phyloP scores from a whole-genome alignment of 2,797 vertebrate species.

The Rhinoraja longicauda region DNA sequence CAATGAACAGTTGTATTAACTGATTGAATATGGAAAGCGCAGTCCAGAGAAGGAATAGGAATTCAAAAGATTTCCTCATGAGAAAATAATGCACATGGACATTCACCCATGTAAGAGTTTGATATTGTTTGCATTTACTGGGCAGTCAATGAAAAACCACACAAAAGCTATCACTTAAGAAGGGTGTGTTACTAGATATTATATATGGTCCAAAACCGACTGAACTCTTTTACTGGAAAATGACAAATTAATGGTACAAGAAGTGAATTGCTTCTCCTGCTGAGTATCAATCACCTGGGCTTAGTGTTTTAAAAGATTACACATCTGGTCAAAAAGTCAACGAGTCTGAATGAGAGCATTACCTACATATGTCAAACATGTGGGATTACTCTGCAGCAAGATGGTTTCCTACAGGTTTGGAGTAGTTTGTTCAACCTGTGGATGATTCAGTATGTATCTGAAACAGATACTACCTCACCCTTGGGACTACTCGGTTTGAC shows the following conservation, averaged over 20 bases:
- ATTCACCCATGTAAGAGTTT: background rate
- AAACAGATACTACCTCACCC: slow-evolving; percentile 10
- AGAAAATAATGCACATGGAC: background rate
- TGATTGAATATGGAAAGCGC: background rate
- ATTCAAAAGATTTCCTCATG: background rate
- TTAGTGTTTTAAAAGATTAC: slow-evolving; percentile 10
- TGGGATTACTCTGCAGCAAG: background rate
- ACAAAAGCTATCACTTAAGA: background rate
- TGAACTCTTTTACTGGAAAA: background rate
- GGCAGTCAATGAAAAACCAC: background rate
- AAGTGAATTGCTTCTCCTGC: slow-evolving; percentile 1
- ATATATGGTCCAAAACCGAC: background rate
- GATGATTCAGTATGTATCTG: background rate
- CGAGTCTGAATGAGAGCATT: background rate
- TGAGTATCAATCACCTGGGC: background rate
- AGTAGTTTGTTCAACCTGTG: background rate
- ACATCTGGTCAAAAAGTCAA: slow-evolving; percentile 32
- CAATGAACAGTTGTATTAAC: background rate
- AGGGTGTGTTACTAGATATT: background rate
- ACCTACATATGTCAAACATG: slow-evolving; percentile 6
- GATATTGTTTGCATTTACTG: background rate
- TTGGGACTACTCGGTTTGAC: background rate
- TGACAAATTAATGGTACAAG: slow-evolving; percentile 4
- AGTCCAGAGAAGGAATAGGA: background rate
- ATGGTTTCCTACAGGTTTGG: background rate